Evolutionary conservation across 2,888 invertebrate species (phyloP).

Genomic region (Nudaria mundana): DNA sequence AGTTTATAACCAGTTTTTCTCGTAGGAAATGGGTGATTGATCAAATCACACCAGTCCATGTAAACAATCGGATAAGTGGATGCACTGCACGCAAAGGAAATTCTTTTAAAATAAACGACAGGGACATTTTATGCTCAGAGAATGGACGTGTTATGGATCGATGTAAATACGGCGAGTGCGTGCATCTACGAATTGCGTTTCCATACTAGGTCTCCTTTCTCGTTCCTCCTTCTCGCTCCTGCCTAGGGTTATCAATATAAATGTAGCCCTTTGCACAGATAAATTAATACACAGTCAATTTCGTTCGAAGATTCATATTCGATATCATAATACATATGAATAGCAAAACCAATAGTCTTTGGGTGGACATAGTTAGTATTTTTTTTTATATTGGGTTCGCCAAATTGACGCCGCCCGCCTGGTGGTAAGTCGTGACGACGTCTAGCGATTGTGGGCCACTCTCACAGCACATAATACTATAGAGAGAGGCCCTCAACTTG

Average conservation of each 20-base stretch:
- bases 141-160: constrained; percentile 53
- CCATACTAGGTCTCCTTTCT: constrained; percentile 75
- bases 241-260: constrained; percentile 23
- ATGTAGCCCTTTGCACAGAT: not conserved
- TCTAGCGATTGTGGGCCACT: too few species aligned
- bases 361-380: too few species aligned
- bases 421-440: too few species aligned
- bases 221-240: constrained; percentile 61
- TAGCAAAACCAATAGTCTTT: too few species aligned
- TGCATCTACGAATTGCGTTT: constrained; percentile 77
- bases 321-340: not conserved
- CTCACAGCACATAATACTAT: too few species aligned
- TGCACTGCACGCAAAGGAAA: constrained; percentile 53
- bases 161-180: constrained; percentile 67
- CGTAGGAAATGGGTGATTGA: constrained; percentile 72
- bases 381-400: too few species aligned
- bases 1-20: constrained; percentile 72
- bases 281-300: too few species aligned
- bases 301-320: not conserved
- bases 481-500: too few species aligned
- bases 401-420: too few species aligned
- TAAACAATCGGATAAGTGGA: constrained; percentile 64
- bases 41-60: constrained; percentile 70
- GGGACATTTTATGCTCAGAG: constrained; percentile 48
- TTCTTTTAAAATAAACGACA: constrained; percentile 39